phyloP scores from a whole-genome alignment of 1,140 invertebrate species.

The Zaprionus davidi region DNA sequence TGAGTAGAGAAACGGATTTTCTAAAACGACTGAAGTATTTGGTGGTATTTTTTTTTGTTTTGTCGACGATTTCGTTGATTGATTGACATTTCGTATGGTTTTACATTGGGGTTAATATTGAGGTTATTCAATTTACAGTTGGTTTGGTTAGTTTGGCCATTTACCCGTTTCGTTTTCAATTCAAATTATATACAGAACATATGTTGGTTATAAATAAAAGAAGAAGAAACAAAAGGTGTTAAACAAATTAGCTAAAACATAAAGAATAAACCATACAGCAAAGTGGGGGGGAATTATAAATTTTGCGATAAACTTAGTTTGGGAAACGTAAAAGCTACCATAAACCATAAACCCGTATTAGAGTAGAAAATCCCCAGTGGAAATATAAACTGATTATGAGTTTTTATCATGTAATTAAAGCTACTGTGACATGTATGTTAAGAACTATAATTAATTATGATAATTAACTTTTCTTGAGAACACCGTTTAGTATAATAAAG shows the following conservation, averaged over 20 bases:
- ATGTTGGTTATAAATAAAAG: conserved; percentile 54
- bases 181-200: conserved; percentile 54
- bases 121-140: conserved; percentile 40
- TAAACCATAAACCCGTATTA: conserved; percentile 1
- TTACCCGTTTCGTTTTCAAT: conserved; percentile 54
- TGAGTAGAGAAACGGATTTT: conserved; percentile 84
- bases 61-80: conserved; percentile 44
- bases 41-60: conserved; percentile 41
- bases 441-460: conserved; percentile 32
- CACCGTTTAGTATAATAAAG: conserved; percentile 1
- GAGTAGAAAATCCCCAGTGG: conserved; percentile 1
- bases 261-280: conserved; percentile 22
- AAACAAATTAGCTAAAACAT: conserved; percentile 52
- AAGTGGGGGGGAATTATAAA: conserved; percentile 1
- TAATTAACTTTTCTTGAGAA: neutral
- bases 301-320: conserved; percentile 21
- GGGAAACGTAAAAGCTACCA: conserved; percentile 21
- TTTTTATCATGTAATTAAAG: conserved; percentile 12
- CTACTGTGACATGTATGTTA: conserved; percentile 6
- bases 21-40: conserved; percentile 78
- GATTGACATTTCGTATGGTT: conserved; percentile 31
- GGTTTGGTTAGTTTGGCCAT: conserved; percentile 67
- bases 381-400: neutral
- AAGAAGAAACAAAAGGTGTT: conserved; percentile 65
- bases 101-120: conserved; percentile 44